phyloP scores from a whole-genome alignment of 2,113 vertebrate genomes.

The Rallus limicola region DNA sequence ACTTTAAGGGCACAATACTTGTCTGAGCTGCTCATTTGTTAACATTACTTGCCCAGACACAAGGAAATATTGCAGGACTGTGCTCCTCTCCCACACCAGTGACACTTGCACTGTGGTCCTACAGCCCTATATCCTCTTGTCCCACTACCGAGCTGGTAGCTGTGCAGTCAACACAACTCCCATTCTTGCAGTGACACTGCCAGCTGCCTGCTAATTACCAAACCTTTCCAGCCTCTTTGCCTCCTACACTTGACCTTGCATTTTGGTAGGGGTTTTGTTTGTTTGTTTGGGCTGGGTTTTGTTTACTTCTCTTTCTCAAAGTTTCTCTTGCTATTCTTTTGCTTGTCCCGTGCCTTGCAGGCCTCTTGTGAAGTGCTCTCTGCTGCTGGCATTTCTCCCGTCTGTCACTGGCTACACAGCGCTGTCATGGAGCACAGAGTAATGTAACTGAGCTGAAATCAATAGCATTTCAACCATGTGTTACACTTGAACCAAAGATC shows the following conservation, averaged over 20 bases:
- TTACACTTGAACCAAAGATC: not conserved
- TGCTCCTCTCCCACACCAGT: not conserved
- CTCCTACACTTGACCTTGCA: not conserved
- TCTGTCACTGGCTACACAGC: fast-evolving
- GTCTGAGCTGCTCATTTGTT: not conserved
- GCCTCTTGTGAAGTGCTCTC: not conserved
- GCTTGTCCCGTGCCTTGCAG: not conserved
- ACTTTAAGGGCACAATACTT: not conserved
- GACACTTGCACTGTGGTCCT: not conserved
- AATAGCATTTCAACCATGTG: not conserved
- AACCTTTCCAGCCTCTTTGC: not conserved
- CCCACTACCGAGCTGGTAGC: not conserved
- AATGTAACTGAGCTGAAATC: not conserved
- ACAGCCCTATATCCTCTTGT: not conserved
- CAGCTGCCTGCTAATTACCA: not conserved
- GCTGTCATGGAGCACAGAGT: not conserved
- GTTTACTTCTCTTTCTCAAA: not conserved
- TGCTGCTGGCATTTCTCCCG: not conserved
- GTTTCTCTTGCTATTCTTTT: not conserved
- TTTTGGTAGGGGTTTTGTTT: not conserved
- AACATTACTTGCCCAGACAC: not conserved
- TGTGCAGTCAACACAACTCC: not conserved
- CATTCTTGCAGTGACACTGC: not conserved
- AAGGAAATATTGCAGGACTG: not conserved
- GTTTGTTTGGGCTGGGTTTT: fast-evolving